Base-by-base conservation (phyloP, 2,113 vertebrate species). In the Pedionomus torquatus region DNA sequence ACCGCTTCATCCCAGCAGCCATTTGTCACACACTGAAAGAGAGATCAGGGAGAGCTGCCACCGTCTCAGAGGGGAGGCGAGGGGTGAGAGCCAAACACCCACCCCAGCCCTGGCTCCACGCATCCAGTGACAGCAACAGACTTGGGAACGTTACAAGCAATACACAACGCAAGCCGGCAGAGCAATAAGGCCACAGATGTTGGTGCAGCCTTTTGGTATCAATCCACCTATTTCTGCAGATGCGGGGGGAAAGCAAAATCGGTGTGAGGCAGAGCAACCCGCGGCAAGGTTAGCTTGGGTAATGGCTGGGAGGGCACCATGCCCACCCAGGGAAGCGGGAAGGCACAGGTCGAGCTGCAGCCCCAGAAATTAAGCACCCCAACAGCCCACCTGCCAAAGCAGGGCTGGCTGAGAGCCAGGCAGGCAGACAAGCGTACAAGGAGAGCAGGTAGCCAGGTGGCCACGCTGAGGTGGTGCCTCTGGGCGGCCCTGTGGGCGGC, bases 401-500 rank as follows among this genome's bases (percentile, higher is more conserved):
- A 57, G 48, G 7, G 1, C 52, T 41, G 80, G 11, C 30, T 52
- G 70, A 21, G 70, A 39, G 44, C 52, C 23, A 61, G 23, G 26
- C 23, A 17, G 44, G 17, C 33, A 49, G 57, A 37, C 9, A 9
- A 35, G 13, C 1, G 0, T 5, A 37, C 5, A 2, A 18, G 57
- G 43, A 60, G 23, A 55, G 18, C 1, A 0, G 43, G 43, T 23
- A 54, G 74, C 5, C 0, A 49, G 33, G 13, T 33, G 52, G 15
- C 60, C 31, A 3, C 23, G 18, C 7, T 0, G 0, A 18, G 5
- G 2, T 9, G 2, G 65, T 5, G 26, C 52, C 41, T 41, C 78
- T 58, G 28, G 58, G 57, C 48, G 64, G 76, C 37, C 31, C 63
- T 0, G 1, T 8, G 19, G 66, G 18, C 60, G 82, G 49, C 75